A percentile compares a stretch with the other conserved stretches of the same genome.
These are phyloP conservation scores for Montipora capitata DNA, from an alignment of 92 coral and sea anemone species.

Conservation along the genomic window DNA sequence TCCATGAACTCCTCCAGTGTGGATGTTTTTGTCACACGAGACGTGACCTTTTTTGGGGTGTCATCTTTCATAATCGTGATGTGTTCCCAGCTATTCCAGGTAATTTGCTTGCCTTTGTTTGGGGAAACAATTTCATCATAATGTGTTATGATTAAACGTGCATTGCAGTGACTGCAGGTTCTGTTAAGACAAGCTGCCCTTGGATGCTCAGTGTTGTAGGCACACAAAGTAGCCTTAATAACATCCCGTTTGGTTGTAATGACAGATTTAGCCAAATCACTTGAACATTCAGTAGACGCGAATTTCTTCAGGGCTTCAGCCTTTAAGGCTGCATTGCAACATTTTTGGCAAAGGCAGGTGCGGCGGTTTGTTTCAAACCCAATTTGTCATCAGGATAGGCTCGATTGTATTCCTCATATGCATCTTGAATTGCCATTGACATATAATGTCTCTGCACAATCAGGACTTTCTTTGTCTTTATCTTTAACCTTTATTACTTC, in stretches of 20 bases:
- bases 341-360: slow-evolving; percentile 45
- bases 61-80: slow-evolving; percentile 26
- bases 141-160: slow-evolving; percentile 2
- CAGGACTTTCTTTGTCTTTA: background rate
- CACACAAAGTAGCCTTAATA: slow-evolving; percentile 39
- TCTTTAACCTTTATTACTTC: slow-evolving; percentile 5
- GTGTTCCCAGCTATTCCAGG: slow-evolving; percentile 39
- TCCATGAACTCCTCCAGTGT: slow-evolving; percentile 27
- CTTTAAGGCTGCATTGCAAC: slow-evolving; percentile 27
- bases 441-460: slow-evolving; percentile 18
- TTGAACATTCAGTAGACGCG: slow-evolving; percentile 13
- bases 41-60: slow-evolving; percentile 25
- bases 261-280: slow-evolving; percentile 34
- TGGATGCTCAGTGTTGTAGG: slow-evolving; percentile 25
- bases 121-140: slow-evolving; percentile 18
- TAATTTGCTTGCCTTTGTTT: slow-evolving; percentile 37
- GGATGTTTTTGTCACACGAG: slow-evolving; percentile 28
- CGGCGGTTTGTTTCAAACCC: slow-evolving; percentile 42
- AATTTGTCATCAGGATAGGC: no score
- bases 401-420: slow-evolving; percentile 28
- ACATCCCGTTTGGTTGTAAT: slow-evolving; percentile 41
- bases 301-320: slow-evolving; percentile 47
- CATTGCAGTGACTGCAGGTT: slow-evolving; percentile 38
- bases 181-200: slow-evolving; percentile 23
- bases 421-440: slow-evolving; percentile 2